Conservation (phyloP, 2,888 invertebrate species). For the Scaptomyza flava region DNA sequence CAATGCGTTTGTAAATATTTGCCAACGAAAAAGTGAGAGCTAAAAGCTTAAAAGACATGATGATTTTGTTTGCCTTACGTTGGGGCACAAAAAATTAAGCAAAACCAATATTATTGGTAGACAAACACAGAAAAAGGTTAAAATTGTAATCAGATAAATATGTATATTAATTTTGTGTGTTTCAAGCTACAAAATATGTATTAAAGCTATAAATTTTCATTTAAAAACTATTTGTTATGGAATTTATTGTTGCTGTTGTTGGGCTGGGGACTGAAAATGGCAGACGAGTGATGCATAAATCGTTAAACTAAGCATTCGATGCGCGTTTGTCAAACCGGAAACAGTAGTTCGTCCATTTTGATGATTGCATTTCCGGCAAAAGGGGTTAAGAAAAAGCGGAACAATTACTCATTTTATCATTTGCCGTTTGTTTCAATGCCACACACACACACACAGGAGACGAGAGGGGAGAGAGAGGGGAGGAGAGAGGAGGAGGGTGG, state of each 20-base stretch:
- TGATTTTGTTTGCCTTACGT: slow-evolving; percentile 16
- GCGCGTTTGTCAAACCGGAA: slow-evolving; percentile 45
- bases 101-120: slow-evolving; percentile 22
- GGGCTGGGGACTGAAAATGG: not conserved
- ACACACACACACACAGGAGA: slow-evolving; percentile 10
- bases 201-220: no score
- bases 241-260: not conserved
- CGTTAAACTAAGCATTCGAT: slow-evolving; percentile 30
- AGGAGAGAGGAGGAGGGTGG: no score
- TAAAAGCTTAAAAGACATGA: not conserved
- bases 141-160: no score
- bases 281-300: slow-evolving; percentile 21
- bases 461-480: no score
- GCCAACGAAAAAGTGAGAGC: slow-evolving; percentile 28
- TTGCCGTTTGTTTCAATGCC: slow-evolving; percentile 29
- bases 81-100: slow-evolving; percentile 16
- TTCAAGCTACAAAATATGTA: no score
- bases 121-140: not conserved
- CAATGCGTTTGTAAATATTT: slow-evolving; percentile 36
- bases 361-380: slow-evolving; percentile 44
- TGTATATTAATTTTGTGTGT: no score
- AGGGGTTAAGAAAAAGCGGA: slow-evolving; percentile 12
- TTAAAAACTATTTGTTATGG: no score
- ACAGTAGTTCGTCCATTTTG: slow-evolving; percentile 45
- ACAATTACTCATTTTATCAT: slow-evolving; percentile 62